Evolutionary conservation across 2,113 vertebrate genomes (phyloP), one percentile per base, ranked within the genome.

Genomic region (Nerophis ophidion): DNA sequence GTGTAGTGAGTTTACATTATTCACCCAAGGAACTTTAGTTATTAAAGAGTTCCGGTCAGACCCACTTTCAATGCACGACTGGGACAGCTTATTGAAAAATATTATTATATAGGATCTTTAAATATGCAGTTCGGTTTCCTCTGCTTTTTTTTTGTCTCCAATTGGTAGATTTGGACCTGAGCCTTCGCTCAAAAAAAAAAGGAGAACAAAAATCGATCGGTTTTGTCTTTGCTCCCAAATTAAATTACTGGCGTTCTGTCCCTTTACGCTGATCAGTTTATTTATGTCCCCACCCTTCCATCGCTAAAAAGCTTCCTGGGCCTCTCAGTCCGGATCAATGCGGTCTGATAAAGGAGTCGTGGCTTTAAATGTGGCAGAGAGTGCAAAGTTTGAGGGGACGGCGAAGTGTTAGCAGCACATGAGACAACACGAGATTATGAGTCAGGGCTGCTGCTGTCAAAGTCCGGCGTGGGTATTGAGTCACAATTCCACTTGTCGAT

Each of bases 291-390:
- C 58, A 4, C 56, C 48, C 11, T 45, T n/a, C 10, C 70, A 53
- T 35, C 0, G 77, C 71, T 77, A 75, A 77, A 71, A 77, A 60
- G 60, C 71, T 74, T 84, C 70, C 84, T 63, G 66, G 72, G 71
- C 58, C 69, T 76, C 76, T 77, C 75, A 60, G 59, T 57, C 59
- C 48, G 4, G 80, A 86, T 86, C 69, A 52, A 85, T 82, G 71
- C 7, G 53, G 40, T 45, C 68, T 78, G 74, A 84, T 76, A 68
- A 80, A 78, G 71, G 38, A 17, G 10, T 44, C 8, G 64, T 34
- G 55, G 57, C 66, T 71, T 40, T 52, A 60, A 69, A 72, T 66
- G 26, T 57, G 56, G 68, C 72, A 62, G 62, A 64, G 48, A 11
- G 58, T 26, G 51, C 51, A n/a, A 35, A 48, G 63, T 53, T 4